Evolutionary conservation across 2,113 vertebrate genomes (phyloP), one percentile per base, ranked within the genome.

Genomic region (Pachyramphus minor): DNA sequence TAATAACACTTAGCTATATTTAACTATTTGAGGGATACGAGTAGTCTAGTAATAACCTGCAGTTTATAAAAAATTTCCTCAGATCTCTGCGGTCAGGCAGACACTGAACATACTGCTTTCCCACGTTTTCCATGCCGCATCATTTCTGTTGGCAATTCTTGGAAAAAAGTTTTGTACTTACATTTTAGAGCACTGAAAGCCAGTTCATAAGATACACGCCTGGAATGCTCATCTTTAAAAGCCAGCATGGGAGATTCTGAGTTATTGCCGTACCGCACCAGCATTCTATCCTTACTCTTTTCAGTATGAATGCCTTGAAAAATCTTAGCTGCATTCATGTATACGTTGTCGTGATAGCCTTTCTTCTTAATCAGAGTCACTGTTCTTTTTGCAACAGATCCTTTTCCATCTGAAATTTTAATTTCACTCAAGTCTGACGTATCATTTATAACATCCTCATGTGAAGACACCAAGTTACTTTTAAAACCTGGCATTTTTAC

Each of bases 181-280:
- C 99, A 99, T 97, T 99, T 99, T 17, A 99, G 96, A 50, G 99
- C 84, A 89, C 25, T 99, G 98, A 99, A 99, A 44, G 99, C 99
- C 78, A 99, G 86, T 71, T 99, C 98, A 2, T 98, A 99, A 49
- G 98, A 98, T 8, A 53, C 30, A 3, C 89, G 98, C 69, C 94
- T 97, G 17, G 96, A 95, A 62, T 84, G 80, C 41, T 98, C 98
- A 64, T 98, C 98, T 91, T 97, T 97, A 35, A 97, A 89, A 64
- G 95, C 62, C 12, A 96, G 53, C 35, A 87, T 4, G 8, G 73
- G 60, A 39, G 85, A 66, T n/a, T 92, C 68, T 19, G 97, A 92
- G 33, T 93, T 88, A 23, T 82, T 95, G 2, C 98, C 98, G 11
- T 99, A 99, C 19, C 75, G 97, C 76, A 99, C 97, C 81, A 98